These are phyloP conservation scores for Tinamus major DNA, from an alignment of 2,797 vertebrate genomes.

Conservation along the genomic window DNA sequence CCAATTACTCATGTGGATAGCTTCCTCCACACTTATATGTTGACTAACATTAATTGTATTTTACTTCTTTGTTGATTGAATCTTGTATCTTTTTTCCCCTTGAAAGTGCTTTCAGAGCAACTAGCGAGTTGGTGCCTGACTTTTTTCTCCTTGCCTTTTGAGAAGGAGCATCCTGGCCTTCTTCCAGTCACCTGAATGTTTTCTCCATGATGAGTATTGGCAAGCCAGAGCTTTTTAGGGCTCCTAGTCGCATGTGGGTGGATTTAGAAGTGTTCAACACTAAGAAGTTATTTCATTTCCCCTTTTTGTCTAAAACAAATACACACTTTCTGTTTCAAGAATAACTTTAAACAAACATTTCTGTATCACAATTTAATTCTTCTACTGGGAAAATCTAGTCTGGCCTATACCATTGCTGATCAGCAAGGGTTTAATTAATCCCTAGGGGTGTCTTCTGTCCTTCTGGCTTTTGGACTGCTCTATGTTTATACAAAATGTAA, in stretches of 20 bases:
- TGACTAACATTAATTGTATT: too few relatives aligned
- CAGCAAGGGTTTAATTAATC: neutral
- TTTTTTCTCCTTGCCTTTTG: neutral
- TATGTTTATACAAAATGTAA: neutral
- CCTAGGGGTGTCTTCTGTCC: neutral
- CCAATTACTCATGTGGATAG: neutral
- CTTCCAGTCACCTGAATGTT: neutral
- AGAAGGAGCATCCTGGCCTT: neutral
- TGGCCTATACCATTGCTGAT: conserved; percentile 16
- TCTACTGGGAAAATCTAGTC: neutral
- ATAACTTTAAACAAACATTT: conserved; percentile 9
- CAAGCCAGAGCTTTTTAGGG: neutral
- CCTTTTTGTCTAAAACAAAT: neutral
- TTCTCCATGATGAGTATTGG: fast-evolving
- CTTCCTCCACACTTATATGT: too few relatives aligned
- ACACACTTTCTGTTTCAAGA: neutral
- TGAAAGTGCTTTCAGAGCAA: too few relatives aligned
- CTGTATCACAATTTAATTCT: neutral
- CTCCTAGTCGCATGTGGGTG: fast-evolving
- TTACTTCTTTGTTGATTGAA: too few relatives aligned
- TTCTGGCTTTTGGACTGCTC: neutral
- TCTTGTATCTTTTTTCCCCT: too few relatives aligned
- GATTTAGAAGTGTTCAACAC: neutral
- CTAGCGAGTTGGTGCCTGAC: too few relatives aligned
- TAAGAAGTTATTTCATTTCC: neutral